Evolutionary conservation across 2,797 vertebrate species (phyloP).

Genomic region (Ctenosaura bakeri): DNA sequence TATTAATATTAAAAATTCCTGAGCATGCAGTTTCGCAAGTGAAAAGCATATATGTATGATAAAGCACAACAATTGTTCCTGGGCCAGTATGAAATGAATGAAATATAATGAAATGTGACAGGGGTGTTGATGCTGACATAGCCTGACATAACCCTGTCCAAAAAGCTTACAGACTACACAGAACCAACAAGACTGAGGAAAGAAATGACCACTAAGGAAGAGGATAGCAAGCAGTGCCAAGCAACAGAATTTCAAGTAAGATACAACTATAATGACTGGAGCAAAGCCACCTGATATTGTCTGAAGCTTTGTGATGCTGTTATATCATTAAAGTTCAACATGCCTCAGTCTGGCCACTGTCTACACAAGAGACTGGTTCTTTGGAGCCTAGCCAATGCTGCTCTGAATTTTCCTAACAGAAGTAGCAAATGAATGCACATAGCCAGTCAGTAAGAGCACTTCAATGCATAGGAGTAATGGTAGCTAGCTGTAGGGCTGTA

Average conservation of each 20-base stretch:
- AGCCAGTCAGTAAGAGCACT: background rate
- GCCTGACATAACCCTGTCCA: background rate
- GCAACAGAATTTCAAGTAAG: background rate
- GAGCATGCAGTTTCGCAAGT: background rate
- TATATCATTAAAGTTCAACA: no score
- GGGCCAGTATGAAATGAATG: conserved; percentile 1
- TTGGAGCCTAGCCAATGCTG: no score
- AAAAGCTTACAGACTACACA: background rate
- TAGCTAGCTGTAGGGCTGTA: background rate
- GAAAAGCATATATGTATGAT: no score
- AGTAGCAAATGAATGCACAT: no score
- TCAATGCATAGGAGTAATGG: background rate
- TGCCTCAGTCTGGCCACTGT: no score
- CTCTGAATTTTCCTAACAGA: no score
- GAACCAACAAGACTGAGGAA: background rate
- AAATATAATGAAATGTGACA: conserved; percentile 1
- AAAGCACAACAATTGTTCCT: background rate
- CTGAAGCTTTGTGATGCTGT: background rate
- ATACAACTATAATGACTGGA: background rate
- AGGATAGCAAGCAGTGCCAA: background rate
- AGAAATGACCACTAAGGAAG: no score
- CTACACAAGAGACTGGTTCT: no score
- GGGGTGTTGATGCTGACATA: background rate
- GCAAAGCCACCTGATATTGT: background rate
- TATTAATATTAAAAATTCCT: conserved; percentile 27